Evolutionary conservation across 2,113 vertebrate genomes (phyloP).

Genomic region (Corydoras maculifer): DNA sequence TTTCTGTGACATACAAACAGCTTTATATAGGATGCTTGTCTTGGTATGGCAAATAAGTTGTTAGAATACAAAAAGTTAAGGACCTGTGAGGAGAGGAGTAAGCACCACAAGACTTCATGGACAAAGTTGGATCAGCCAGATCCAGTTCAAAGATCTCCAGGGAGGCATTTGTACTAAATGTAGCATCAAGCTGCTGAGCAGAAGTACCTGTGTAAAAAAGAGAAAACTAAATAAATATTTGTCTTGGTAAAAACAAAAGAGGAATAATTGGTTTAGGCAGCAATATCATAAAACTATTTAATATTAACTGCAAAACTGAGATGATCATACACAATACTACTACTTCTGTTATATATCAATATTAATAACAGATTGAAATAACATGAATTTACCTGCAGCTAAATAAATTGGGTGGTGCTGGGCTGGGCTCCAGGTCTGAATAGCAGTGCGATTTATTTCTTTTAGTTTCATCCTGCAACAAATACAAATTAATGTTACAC

Average conservation of each 20-base stretch:
- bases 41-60: too few relatives aligned
- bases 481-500: not conserved
- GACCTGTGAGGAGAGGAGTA: conserved; percentile 85
- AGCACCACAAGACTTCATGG: conserved; percentile 87
- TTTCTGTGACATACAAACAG: too few relatives aligned
- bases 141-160: conserved; percentile 93
- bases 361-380: too few relatives aligned
- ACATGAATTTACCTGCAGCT: conserved; percentile 74
- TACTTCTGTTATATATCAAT: too few relatives aligned
- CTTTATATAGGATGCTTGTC: too few relatives aligned
- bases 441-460: conserved; percentile 87
- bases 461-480: conserved; percentile 86
- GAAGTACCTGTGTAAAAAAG: conserved; percentile 78
- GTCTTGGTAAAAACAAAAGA: not conserved
- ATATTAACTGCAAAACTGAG: too few relatives aligned
- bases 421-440: conserved; percentile 93
- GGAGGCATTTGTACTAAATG: conserved; percentile 90
- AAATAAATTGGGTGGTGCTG: conserved; percentile 90
- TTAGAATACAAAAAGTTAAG: not conserved
- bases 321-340: too few relatives aligned
- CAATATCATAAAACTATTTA: too few relatives aligned
- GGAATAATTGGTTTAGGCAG: not conserved
- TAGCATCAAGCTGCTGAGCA: conserved; percentile 93
- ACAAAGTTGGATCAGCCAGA: conserved; percentile 77
- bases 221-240: not conserved